Evolutionary conservation across 2,797 vertebrate species (phyloP).

Genomic region (Mormyrops boulengeri): DNA sequence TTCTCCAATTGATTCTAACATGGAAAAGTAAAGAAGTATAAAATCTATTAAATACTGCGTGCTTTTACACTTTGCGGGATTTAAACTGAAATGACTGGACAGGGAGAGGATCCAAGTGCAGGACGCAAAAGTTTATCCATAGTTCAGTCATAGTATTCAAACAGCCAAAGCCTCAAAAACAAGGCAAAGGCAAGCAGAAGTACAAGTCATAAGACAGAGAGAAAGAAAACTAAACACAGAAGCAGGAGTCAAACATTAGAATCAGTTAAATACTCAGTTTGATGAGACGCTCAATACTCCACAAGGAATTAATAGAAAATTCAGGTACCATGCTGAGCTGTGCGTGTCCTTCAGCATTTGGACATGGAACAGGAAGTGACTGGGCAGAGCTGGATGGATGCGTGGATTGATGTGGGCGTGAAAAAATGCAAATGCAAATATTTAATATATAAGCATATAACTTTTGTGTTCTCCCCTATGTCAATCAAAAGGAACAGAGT

Average conservation of each 20-base stretch:
- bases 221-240: neutral
- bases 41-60: neutral
- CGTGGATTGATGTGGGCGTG: neutral
- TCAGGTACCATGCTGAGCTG: neutral
- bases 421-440: neutral
- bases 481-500: neutral
- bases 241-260: neutral
- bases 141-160: neutral
- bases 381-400: neutral
- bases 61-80: neutral
- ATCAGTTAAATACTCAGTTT: neutral
- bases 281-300: neutral
- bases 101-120: neutral
- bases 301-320: neutral
- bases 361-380: neutral
- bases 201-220: neutral
- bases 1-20: neutral
- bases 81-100: neutral
- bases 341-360: neutral
- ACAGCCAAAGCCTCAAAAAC: neutral
- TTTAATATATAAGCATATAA: neutral
- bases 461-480: neutral
- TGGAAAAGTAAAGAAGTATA: neutral
- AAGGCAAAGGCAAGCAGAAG: neutral
- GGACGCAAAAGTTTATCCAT: neutral